Evolutionary conservation across 2,797 vertebrate species (phyloP).

Genomic region (Loris lydekkerianus): DNA sequence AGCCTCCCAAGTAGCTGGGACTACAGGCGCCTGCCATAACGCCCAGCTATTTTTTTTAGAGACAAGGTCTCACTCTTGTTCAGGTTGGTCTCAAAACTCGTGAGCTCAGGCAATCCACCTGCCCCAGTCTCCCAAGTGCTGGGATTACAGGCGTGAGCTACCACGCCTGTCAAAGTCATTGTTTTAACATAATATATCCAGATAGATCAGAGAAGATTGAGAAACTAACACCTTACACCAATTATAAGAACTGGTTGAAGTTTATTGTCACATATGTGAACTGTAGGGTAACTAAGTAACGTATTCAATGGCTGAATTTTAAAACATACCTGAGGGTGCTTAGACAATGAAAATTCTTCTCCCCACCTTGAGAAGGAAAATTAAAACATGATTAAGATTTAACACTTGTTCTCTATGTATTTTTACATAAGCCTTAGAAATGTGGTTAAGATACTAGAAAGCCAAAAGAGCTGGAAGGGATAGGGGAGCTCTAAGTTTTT

Average conservation of each 20-base stretch:
- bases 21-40: no score
- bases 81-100: no score
- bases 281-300: not conserved
- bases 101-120: no score
- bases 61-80: no score
- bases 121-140: no score
- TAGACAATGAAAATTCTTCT: slow-evolving; percentile 95
- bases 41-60: no score
- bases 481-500: not conserved
- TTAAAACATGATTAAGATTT: slow-evolving; percentile 65
- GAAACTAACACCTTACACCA: no score
- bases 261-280: not conserved
- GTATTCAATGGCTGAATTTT: not conserved
- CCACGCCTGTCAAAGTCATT: no score
- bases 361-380: slow-evolving; percentile 93
- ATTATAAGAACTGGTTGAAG: not conserved
- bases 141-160: no score
- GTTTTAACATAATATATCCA: no score
- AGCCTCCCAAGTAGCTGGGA: no score
- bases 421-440: slow-evolving; percentile 66
- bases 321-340: slow-evolving; percentile 96
- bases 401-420: slow-evolving; percentile 24
- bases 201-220: no score
- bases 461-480: not conserved
- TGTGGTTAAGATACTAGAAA: slow-evolving; percentile 12